Percentiles rank a stretch among this genome's conserved stretches.
Conservation (phyloP, 2,888 invertebrate species). For the Gnatocerus cornutus region DNA sequence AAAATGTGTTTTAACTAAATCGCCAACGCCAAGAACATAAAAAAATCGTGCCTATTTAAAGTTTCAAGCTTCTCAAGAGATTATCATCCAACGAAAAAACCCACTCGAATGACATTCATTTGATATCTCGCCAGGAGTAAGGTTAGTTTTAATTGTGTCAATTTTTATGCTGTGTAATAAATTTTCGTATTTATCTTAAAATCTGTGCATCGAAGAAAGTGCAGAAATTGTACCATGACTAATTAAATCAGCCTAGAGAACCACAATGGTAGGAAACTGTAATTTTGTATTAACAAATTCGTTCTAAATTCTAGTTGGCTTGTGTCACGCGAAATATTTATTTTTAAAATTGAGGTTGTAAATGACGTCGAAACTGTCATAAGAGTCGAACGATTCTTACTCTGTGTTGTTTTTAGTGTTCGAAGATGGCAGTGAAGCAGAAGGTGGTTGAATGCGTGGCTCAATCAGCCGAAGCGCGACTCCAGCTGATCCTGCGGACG, state of each 20-base stretch:
- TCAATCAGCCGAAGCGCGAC: constrained; percentile 68
- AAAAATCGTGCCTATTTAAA: constrained; percentile 33
- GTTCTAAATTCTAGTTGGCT: constrained; percentile 24
- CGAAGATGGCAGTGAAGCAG: constrained; percentile 76
- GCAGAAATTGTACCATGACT: no score
- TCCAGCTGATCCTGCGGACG: constrained; percentile 72
- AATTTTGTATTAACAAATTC: constrained; percentile 6
- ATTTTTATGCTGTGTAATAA: constrained; percentile 23
- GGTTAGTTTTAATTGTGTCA: constrained; percentile 49
- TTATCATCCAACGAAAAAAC: constrained; percentile 29
- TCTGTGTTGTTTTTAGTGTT: constrained; percentile 11
- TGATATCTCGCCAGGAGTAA: constrained; percentile 33
- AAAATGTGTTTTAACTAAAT: constrained; percentile 30
- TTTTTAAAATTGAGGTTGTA: constrained; percentile 39
- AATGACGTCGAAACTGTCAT: constrained; percentile 19
- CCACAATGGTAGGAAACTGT: constrained; percentile 14
- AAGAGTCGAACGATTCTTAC: neutral
- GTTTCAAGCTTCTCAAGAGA: constrained; percentile 1
- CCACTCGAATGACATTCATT: constrained; percentile 39
- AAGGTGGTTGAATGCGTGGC: constrained; percentile 73
- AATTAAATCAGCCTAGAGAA: neutral
- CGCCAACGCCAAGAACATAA: neutral
- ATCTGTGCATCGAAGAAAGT: no score
- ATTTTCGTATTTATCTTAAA: neutral
- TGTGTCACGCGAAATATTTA: constrained; percentile 26